A percentile compares a stretch with the other conserved stretches of the same genome.
phyloP scores from a whole-genome alignment of 2,888 invertebrate species.

The Monochamus alternatus region DNA sequence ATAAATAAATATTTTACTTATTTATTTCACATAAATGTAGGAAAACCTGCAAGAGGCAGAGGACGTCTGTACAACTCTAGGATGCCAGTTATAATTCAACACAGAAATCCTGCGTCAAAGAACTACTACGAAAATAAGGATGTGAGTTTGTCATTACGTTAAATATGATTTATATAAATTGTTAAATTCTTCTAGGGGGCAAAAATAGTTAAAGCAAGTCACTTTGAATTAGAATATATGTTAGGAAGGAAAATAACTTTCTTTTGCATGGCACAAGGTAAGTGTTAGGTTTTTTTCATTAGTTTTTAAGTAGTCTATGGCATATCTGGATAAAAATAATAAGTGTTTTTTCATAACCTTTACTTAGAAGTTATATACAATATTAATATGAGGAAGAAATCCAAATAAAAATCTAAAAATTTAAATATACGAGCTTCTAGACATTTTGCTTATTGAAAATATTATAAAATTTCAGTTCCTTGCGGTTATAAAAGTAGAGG shows the following conservation, averaged over 20 bases:
- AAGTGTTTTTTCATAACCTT: no score
- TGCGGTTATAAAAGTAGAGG: no score
- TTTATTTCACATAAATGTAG: slow-evolving; percentile 48
- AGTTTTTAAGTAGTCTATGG: no score
- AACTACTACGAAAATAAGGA: slow-evolving; percentile 79
- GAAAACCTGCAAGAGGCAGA: slow-evolving; percentile 65
- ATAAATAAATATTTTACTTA: neutral
- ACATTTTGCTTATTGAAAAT: no score
- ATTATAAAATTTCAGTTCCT: no score
- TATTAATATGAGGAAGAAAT: no score
- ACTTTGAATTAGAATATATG: slow-evolving; percentile 83
- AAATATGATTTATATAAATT: slow-evolving; percentile 12
- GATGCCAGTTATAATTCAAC: slow-evolving; percentile 74
- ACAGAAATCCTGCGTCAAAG: slow-evolving; percentile 74
- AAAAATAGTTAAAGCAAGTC: slow-evolving; percentile 80
- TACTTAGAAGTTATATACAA: no score
- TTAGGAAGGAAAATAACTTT: slow-evolving; percentile 84
- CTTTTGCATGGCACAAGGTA: slow-evolving; percentile 81
- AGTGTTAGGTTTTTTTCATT: neutral
- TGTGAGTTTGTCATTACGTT: slow-evolving; percentile 69
- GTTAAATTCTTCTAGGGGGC: slow-evolving; percentile 74
- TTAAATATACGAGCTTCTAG: no score
- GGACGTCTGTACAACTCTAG: slow-evolving; percentile 72
- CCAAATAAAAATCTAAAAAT: no score
- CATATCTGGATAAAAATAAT: no score